Base-by-base conservation (phyloP, 2,888 invertebrate genomes). In the Clivina fossor region DNA sequence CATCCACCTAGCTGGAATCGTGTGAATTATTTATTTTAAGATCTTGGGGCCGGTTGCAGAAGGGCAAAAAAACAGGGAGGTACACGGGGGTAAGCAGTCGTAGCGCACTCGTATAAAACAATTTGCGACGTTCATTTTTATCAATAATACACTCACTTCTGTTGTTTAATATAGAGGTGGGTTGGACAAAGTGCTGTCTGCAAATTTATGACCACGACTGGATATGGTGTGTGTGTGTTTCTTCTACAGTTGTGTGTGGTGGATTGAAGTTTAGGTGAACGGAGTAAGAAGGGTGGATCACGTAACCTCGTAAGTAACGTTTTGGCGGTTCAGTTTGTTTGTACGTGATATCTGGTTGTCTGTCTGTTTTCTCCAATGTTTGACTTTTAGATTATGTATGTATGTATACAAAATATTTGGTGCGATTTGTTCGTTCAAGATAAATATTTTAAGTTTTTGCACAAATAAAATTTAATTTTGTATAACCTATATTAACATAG, bases 51-150 rank as follows among this genome's bases (percentile, higher is more conserved):
- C n/a, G n/a, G n/a, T 43, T 15, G 43, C 15, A 24, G 13, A 20
- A 7, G n/a, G 24, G 24, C 24, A 13, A 13, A 16, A 13, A 35
- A 8, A 9, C n/a, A 38, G 15, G 18, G 15, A 16, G 38, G 16
- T 16, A 38, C n/a, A 38, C 8, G 8, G 18, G 8, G 61, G 60
- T 59, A 62, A 64, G 63, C 63, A 66, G 68, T 67, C 68, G 66
- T 68, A 65, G 64, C 64, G 65, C 67, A 69, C 68, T 69, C 70
- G 69, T 71, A 71, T 70, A 70, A 71, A 71, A 70, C 71, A 71
- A 71, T 70, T 71, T 71, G 71, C 68, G 66, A 67, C 67, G 66
- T 68, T 69, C 70, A 70, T 71, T 71, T 71, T 71, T 71, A 71
- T 71, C 70, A 71, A 71, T 71, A 70, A 71, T 70, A 68, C 65